Base-by-base conservation (phyloP, 2,888 invertebrate species). In the Bimastos eiseni region DNA sequence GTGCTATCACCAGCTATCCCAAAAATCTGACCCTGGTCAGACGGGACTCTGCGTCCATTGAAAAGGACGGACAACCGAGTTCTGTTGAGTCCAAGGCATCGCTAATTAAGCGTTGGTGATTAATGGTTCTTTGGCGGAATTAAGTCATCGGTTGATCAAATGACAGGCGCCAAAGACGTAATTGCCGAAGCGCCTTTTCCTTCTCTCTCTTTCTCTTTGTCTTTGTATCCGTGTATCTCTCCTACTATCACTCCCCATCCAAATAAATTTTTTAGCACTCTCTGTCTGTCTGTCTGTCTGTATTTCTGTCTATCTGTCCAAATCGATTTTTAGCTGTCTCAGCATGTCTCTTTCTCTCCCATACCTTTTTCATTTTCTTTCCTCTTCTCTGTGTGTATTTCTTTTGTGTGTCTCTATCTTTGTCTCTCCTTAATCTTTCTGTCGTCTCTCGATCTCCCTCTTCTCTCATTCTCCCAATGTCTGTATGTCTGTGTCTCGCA, bases 81-180 rank as follows among this genome's bases (percentile, higher is more conserved):
- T 70, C 70, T 70, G n/a, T n/a, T 11, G 70, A 30, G 70, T 21
- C 70, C 70, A 30, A 70, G 70, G 70, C 70, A n/a, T 70, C n/a
- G 70, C 34, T 86, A 86, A 86, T 86, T 86, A 86, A 86, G 86
- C 86, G 24, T 36, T 15, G 37, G 86, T 86, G 86, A 86, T 86
- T 86, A 13, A 86, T 86, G 86, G 5, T 3, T 36, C 36, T 86
- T 37, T 86, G 36, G 86, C 17, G 86, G 24, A 37, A 86, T 86
- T 86, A 86, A 86, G 86, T 86, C 86, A 24, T 37, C 86, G 34
- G 86, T 36, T 86, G 37, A 86, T 86, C 86, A 86, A 86, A 86
- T 37, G 86, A 37, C 86, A 37, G 86, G 37, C 86, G 86, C 86
- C 86, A 37, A 36, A 36, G 36, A 36, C 36, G 36, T 86, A 86